A percentile compares a stretch with the other conserved stretches of the same genome.
These are phyloP conservation scores for Sanderia malayensis DNA, from an alignment of 30 jellyfish, hydroid and myxozoan species.

Conservation along the genomic window DNA sequence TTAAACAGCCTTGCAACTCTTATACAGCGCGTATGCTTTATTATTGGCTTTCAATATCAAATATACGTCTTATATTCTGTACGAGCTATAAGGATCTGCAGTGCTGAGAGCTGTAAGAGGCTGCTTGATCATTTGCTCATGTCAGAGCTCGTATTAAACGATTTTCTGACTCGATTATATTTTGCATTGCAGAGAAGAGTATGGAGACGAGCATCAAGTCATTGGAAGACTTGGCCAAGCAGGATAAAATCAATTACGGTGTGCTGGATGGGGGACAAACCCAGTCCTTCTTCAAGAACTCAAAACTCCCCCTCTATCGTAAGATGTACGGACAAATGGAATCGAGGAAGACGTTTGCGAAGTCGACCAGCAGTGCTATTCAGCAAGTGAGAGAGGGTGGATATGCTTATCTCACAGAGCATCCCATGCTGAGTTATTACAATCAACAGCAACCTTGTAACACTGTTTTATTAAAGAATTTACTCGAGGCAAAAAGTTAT, in stretches of 20 bases:
- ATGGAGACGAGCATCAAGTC: constrained; percentile 67
- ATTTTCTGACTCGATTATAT: too few relatives aligned
- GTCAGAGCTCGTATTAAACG: too few relatives aligned
- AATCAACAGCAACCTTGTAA: constrained; percentile 78
- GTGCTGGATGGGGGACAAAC: constrained; percentile 84
- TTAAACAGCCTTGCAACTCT: too few relatives aligned
- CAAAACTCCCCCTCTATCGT: constrained; percentile 72
- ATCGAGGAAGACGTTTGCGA: constrained; percentile 44
- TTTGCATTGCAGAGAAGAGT: constrained; percentile 55
- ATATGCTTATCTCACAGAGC: constrained; percentile 79
- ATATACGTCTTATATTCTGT: too few relatives aligned
- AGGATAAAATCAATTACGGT: constrained; percentile 72
- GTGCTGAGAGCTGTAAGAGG: too few relatives aligned
- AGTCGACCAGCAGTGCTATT: constrained; percentile 58
- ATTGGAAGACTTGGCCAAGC: constrained; percentile 74
- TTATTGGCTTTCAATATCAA: too few relatives aligned
- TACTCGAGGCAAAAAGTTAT: constrained; percentile 83
- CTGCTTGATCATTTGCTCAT: too few relatives aligned
- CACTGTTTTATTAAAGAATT: constrained; percentile 69
- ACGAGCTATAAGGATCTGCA: too few relatives aligned
- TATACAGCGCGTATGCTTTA: too few relatives aligned
- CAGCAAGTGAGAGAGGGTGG: constrained; percentile 62
- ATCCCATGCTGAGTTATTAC: constrained; percentile 68
- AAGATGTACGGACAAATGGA: constrained; percentile 70
- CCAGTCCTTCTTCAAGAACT: constrained; percentile 65